phyloP scores from a whole-genome alignment of 2,113 vertebrate species.

The Theristicus caerulescens region DNA sequence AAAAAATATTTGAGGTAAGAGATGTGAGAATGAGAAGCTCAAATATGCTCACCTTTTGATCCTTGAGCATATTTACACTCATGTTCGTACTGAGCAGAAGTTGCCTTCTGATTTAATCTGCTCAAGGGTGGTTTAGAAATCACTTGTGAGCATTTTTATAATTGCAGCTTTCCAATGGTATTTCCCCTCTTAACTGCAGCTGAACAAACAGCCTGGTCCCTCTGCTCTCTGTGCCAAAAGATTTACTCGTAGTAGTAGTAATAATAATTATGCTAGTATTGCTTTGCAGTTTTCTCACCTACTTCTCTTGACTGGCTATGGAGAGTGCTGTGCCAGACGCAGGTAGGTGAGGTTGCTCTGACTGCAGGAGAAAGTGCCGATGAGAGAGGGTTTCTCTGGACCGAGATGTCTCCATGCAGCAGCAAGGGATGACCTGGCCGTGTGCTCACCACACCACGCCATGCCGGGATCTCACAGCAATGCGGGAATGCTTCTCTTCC shows the following conservation, averaged over 20 bases:
- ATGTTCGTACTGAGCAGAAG: background rate
- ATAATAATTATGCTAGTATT: background rate
- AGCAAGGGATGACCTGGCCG: fast-evolving
- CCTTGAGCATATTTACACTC: background rate
- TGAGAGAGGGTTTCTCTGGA: background rate
- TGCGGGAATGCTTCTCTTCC: fast-evolving
- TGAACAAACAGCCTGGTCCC: conserved; percentile 10
- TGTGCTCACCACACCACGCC: fast-evolving
- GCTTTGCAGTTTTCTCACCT: background rate
- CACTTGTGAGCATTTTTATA: background rate
- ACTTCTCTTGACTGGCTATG: background rate
- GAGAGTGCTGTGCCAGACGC: background rate
- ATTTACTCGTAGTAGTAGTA: background rate
- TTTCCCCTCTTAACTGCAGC: background rate
- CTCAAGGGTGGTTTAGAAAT: background rate
- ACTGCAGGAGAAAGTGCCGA: background rate
- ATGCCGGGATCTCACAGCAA: fast-evolving
- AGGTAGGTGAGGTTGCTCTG: background rate
- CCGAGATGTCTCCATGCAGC: background rate
- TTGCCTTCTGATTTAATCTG: conserved; percentile 1
- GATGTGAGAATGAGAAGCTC: background rate
- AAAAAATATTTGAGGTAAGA: conserved; percentile 28
- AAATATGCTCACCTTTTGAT: background rate
- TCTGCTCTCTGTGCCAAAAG: background rate
- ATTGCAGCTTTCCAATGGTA: background rate